These are phyloP conservation scores for Diplodus sargus DNA, from an alignment of 2,797 vertebrate genomes.

Conservation along the genomic window DNA sequence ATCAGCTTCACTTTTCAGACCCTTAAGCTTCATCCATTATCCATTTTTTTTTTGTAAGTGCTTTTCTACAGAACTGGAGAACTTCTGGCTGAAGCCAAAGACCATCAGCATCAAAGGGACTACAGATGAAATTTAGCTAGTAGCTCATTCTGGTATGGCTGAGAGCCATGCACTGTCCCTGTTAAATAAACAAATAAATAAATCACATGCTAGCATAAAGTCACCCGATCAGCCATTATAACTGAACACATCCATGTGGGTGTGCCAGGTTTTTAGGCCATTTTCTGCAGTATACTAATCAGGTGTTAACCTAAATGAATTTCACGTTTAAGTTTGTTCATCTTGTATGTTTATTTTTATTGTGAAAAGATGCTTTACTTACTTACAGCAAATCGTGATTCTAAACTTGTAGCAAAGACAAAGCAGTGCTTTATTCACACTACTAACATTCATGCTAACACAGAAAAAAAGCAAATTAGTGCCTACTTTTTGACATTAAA, in stretches of 20 bases:
- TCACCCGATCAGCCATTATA: not conserved
- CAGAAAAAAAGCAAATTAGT: conserved; percentile 23
- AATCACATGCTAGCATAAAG: too few relatives aligned
- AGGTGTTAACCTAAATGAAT: not conserved
- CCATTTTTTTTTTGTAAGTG: too few relatives aligned
- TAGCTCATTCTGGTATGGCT: too few relatives aligned
- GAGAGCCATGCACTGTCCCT: too few relatives aligned
- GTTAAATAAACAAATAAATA: too few relatives aligned
- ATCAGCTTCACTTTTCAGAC: too few relatives aligned
- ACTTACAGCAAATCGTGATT: not conserved
- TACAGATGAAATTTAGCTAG: too few relatives aligned
- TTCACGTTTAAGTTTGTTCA: not conserved
- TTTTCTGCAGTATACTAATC: not conserved
- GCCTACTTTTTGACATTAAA: conserved; percentile 49
- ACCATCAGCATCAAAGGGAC: too few relatives aligned
- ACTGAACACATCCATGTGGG: not conserved
- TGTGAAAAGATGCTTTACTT: not conserved
- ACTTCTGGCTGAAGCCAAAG: too few relatives aligned
- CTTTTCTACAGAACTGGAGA: too few relatives aligned
- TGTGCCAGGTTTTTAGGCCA: not conserved
- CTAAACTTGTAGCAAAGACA: conserved; percentile 13
- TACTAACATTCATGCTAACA: conserved; percentile 22
- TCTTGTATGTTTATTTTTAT: not conserved
- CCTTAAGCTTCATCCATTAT: too few relatives aligned
- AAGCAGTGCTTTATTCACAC: conserved; percentile 1